These are phyloP conservation scores for Thermophis baileyi DNA, from an alignment of 2,113 vertebrate genomes.

Conservation along the genomic window DNA sequence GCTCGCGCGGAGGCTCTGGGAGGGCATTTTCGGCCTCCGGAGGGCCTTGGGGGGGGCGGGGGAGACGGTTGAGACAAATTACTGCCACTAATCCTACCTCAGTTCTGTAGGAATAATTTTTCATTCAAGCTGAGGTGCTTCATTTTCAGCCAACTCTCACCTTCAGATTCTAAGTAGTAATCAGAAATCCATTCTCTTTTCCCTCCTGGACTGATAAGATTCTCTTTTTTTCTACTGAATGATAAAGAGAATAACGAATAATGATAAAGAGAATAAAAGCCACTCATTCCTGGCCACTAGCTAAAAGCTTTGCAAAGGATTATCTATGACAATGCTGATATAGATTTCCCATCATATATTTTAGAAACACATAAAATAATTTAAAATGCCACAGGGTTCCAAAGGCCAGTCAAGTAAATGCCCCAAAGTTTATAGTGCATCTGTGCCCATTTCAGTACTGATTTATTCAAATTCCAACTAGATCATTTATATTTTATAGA, in stretches of 20 bases:
- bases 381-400: conserved; percentile 45
- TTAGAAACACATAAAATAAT: conserved; percentile 4
- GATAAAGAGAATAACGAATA: too few species aligned
- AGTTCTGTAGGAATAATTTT: neutral
- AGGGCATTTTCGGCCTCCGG: too few species aligned
- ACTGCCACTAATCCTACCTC: neutral
- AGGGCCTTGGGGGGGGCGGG: too few species aligned
- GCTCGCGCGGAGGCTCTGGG: too few species aligned
- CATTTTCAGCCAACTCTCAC: neutral
- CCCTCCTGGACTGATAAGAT: neutral
- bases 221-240: neutral
- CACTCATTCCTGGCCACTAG: neutral
- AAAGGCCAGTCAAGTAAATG: conserved; percentile 55
- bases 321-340: neutral
- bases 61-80: neutral
- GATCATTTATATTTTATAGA: conserved; percentile 54
- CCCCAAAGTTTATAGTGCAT: conserved; percentile 59
- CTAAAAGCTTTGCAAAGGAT: neutral
- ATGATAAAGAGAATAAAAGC: neutral
- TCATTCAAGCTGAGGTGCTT: neutral
- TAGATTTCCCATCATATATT: neutral
- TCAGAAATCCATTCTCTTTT: neutral
- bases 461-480: conserved; percentile 59
- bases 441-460: conserved; percentile 60
- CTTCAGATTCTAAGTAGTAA: neutral